Conservation (phyloP, 2,797 vertebrate species). For the Sebastiscus tertius region DNA sequence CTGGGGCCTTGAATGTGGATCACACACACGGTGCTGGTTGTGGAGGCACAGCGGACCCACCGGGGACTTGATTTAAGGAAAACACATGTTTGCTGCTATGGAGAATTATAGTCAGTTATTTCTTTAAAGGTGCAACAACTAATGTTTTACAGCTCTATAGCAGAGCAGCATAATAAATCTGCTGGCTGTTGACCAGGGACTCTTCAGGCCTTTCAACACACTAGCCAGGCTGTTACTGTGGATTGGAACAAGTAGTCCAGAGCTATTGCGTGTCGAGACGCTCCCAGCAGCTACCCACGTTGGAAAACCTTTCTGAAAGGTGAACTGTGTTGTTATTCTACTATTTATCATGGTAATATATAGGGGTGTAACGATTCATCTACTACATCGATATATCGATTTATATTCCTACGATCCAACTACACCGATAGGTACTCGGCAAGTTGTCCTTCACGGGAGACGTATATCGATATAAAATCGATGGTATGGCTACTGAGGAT, state of each 20-base stretch:
- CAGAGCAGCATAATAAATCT: neutral
- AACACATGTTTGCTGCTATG: neutral
- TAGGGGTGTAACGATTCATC: too few relatives aligned
- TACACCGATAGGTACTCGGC: too few relatives aligned
- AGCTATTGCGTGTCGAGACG: neutral
- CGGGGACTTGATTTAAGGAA: neutral
- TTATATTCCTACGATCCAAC: too few relatives aligned
- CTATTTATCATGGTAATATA: neutral
- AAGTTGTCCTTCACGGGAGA: too few relatives aligned
- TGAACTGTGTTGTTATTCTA: neutral
- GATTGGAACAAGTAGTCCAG: constrained; percentile 1
- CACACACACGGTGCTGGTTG: neutral
- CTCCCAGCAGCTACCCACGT: neutral
- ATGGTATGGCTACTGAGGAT: too few relatives aligned
- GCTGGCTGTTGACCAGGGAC: neutral
- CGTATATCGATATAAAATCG: too few relatives aligned
- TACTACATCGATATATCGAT: too few relatives aligned
- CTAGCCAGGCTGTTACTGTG: neutral
- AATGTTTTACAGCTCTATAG: neutral
- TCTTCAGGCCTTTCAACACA: constrained; percentile 1
- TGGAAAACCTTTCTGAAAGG: neutral
- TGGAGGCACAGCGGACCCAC: neutral
- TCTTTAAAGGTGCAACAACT: neutral
- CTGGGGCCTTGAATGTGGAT: constrained; percentile 37
- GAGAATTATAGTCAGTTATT: neutral